phyloP scores from a whole-genome alignment of 37 sponge, comb jelly and placozoan genomes.

The Crambe crambe region DNA sequence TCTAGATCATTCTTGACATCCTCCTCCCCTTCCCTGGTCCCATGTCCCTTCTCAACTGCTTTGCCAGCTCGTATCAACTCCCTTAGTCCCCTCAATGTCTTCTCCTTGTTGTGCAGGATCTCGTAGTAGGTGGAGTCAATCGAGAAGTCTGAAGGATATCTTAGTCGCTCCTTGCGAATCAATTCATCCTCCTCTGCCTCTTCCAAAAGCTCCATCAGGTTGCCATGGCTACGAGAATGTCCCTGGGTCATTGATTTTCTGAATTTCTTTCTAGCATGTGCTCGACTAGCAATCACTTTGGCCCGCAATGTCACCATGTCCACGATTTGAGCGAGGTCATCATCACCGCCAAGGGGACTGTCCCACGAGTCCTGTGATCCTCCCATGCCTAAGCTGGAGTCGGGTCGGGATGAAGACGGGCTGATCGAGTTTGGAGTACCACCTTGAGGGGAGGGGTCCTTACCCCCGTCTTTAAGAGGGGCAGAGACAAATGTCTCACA shows the following conservation, averaged over 20 bases:
- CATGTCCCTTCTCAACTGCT: neutral
- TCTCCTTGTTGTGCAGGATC: slow-evolving; percentile 6
- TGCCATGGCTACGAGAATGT: slow-evolving; percentile 32
- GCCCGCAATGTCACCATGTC: slow-evolving; percentile 7
- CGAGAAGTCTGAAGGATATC: slow-evolving; percentile 49
- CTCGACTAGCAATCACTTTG: neutral
- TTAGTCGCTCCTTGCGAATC: slow-evolving; percentile 11
- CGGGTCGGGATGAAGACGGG: slow-evolving; percentile 28
- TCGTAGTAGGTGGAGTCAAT: slow-evolving; percentile 17
- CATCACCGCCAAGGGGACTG: neutral
- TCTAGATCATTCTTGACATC: neutral
- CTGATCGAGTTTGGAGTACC: slow-evolving; percentile 2
- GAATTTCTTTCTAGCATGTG: slow-evolving; percentile 1
- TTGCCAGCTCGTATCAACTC: slow-evolving; percentile 2
- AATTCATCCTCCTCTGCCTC: slow-evolving; percentile 61
- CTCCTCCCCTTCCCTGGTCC: neutral
- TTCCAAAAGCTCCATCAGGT: slow-evolving; percentile 49
- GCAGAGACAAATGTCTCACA: slow-evolving; percentile 65
- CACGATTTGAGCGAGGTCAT: slow-evolving; percentile 1
- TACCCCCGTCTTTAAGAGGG: neutral
- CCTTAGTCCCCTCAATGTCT: neutral
- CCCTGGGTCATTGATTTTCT: neutral
- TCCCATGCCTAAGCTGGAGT: slow-evolving; percentile 1
- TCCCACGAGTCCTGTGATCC: neutral
- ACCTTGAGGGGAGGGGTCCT: neutral